Conservation (phyloP, 2,113 vertebrate genomes). For the Elephas maximus region DNA sequence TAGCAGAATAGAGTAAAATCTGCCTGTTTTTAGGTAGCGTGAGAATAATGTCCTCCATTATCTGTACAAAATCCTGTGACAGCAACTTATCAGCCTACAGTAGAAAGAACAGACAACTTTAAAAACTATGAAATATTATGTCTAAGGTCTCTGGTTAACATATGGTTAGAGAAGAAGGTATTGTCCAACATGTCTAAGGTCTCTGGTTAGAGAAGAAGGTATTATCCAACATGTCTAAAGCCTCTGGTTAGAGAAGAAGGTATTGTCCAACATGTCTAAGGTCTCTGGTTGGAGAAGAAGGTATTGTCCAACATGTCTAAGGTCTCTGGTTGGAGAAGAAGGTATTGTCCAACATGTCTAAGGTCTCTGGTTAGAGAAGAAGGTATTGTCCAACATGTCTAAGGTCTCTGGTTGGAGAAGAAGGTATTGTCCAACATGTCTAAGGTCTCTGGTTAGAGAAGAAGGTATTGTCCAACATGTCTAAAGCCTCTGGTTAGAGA, state of each 20-base stretch:
- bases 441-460: background rate
- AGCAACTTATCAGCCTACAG: slow-evolving; percentile 97
- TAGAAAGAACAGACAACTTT: slow-evolving; percentile 31
- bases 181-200: background rate
- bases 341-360: background rate
- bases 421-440: background rate
- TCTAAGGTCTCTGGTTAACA: background rate
- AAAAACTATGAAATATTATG: background rate
- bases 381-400: background rate
- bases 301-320: background rate
- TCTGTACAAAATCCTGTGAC: slow-evolving; percentile 99
- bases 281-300: background rate
- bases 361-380: background rate
- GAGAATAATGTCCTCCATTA: slow-evolving; percentile 99
- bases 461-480: no score
- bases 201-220: background rate
- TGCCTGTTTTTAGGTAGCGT: slow-evolving; percentile 98
- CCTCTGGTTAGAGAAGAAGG: background rate
- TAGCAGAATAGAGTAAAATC: slow-evolving; percentile 99
- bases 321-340: background rate
- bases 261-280: background rate
- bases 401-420: background rate
- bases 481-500: background rate
- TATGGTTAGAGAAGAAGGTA: background rate
- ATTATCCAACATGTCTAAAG: background rate